A percentile compares a stretch with the other conserved stretches of the same genome.
Evolutionary conservation across 2,888 invertebrate genomes (phyloP).

Genomic region (Metellina segmentata): DNA sequence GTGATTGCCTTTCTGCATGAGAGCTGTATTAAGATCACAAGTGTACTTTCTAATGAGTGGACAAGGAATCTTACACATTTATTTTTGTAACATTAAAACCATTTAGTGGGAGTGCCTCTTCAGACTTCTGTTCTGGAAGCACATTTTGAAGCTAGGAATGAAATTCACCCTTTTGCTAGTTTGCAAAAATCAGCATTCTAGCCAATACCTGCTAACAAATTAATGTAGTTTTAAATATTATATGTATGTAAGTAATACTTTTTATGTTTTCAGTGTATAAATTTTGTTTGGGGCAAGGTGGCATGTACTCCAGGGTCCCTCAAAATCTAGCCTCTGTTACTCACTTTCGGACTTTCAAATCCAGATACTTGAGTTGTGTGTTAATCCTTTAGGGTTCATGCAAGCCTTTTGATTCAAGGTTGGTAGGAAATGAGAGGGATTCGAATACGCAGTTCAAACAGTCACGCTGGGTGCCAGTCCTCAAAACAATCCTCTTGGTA

Average conservation of each 20-base stretch:
- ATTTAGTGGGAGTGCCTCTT: too few species aligned
- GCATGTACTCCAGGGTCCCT: background rate
- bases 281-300: background rate
- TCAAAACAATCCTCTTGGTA: conserved; percentile 97
- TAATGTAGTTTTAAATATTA: background rate
- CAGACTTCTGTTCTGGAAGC: too few species aligned
- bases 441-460: conserved; percentile 99
- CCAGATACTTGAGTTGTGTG: background rate
- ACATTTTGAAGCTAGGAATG: too few species aligned
- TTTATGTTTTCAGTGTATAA: background rate
- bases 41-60: too few species aligned
- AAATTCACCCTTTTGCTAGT: too few species aligned
- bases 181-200: too few species aligned
- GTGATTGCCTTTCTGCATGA: too few species aligned
- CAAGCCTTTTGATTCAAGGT: conserved; percentile 21
- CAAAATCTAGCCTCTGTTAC: too few species aligned
- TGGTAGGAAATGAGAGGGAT: conserved; percentile 82
- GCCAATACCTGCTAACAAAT: background rate
- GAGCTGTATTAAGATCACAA: too few species aligned
- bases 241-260: background rate
- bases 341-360: too few species aligned
- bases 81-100: too few species aligned
- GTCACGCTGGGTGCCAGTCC: conserved; percentile 98
- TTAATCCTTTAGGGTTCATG: conserved; percentile 22
- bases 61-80: too few species aligned